Evolutionary conservation across 37 sponge, comb jelly and placozoan species (phyloP).

Genomic region (Petrosia ficiformis): DNA sequence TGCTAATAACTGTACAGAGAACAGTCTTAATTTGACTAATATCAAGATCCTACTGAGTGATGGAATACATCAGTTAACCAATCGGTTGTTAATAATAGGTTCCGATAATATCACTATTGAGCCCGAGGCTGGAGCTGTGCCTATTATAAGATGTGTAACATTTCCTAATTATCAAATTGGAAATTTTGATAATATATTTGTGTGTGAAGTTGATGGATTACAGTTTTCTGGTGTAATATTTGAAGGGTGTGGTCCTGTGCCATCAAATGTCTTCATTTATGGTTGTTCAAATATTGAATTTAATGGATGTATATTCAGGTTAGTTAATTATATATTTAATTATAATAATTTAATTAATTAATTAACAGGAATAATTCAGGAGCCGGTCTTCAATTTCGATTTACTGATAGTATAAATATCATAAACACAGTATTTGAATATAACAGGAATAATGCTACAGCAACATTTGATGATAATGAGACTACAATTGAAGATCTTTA

Average conservation of each 20-base stretch:
- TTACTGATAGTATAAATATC: constrained; percentile 16
- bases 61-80: neutral
- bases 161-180: constrained; percentile 15
- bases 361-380: constrained; percentile 49
- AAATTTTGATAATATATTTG: constrained; percentile 40
- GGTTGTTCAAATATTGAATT: constrained; percentile 21
- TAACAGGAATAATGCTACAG: constrained; percentile 28
- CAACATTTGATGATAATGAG: constrained; percentile 7
- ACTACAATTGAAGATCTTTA: constrained; percentile 26
- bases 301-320: constrained; percentile 56
- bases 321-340: constrained; percentile 7
- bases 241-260: constrained; percentile 53
- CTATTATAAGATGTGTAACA: constrained; percentile 31
- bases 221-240: constrained; percentile 45
- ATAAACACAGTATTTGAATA: constrained; percentile 36
- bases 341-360: neutral
- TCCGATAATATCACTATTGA: constrained; percentile 28
- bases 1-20: neutral
- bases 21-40: neutral
- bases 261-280: constrained; percentile 53
- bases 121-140: constrained; percentile 15
- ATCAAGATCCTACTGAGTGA: neutral
- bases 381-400: constrained; percentile 37
- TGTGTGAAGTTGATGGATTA: constrained; percentile 4
- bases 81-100: constrained; percentile 1